Evolutionary conservation across 2,113 vertebrate species (phyloP), one percentile per base, ranked within the genome.

Genomic region (Marmota flaviventris): DNA sequence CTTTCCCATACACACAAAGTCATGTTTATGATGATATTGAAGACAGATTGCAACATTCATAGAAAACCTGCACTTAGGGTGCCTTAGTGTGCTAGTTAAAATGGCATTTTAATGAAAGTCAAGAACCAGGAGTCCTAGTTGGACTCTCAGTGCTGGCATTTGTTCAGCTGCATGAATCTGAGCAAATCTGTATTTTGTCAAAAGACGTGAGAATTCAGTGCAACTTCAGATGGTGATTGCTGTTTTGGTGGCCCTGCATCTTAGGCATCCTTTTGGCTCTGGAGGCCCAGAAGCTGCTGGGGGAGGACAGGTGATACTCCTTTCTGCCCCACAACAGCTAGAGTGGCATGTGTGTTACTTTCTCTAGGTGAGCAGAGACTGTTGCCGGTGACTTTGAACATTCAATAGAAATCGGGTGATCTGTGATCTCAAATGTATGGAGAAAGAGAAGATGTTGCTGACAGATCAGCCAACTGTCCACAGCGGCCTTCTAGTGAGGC

Each of bases 21-120:
- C n/a, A 78, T 27, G 14, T 91, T 94, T 76, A 61, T 51, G 58
- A 61, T 27, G 51, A 29, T 27, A 65, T 6, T 72, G n/a, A 95
- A 91, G 73, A 84, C 25, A 25, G 29, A 22, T 92, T 72, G 39
- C 58, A 89, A 37, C 14, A 2, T 75, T 83, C 34, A 51, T 84
- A 63, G 25, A 48, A 81, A 63, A 34, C 6, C 63, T 51, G 0
- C 69, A 92, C 27, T 76, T 45, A 56, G n/a, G 56, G 42, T 11
- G 27, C 73, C 37, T 73, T 72, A 48, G 37, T 29, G 20, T 83
- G 17, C 58, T 83, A 42, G 51, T 58, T 76, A 76, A 92, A 85
- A 58, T 51, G 87, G 58, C 34, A 45, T 63, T 79, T 58, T 27
- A 84, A 53, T 65, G 14, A 85, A 42, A 42, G 11, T 86, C 39